phyloP scores from a whole-genome alignment of 2,797 vertebrate genomes.

The Onychomys leucogaster region DNA sequence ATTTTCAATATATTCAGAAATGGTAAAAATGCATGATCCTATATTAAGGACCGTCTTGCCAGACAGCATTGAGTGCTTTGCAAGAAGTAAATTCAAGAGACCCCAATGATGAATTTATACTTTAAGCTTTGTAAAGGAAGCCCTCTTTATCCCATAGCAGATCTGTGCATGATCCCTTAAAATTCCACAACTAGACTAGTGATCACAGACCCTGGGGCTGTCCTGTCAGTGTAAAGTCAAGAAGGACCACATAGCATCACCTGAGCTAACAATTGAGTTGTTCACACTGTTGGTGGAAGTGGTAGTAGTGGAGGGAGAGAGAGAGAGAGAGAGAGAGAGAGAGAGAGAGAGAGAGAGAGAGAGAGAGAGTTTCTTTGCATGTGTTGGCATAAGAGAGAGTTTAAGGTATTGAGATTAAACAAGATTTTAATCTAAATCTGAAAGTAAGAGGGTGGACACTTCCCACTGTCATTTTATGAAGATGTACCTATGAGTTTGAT shows the following conservation, averaged over 20 bases:
- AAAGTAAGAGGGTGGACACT: neutral
- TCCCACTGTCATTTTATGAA: neutral
- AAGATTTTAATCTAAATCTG: neutral
- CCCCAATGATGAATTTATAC: neutral
- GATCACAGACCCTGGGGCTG: neutral
- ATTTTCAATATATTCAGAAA: neutral
- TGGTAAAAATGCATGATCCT: neutral
- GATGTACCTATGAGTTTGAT: neutral
- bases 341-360: no score
- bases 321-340: no score
- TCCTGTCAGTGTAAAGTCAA: neutral
- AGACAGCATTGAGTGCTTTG: neutral
- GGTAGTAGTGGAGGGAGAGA: no score
- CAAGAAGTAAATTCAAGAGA: conserved; percentile 2
- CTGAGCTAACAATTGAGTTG: neutral
- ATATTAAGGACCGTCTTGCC: neutral
- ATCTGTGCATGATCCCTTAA: neutral
- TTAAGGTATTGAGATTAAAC: neutral
- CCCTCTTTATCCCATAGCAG: neutral
- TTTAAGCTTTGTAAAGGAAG: neutral
- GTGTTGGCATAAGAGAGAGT: neutral
- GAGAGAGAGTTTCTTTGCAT: neutral
- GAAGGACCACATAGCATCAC: neutral
- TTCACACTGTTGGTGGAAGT: neutral
- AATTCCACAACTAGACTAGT: neutral